Base-by-base conservation (phyloP, 2,888 invertebrate genomes). In the Brassicogethes aeneus region DNA sequence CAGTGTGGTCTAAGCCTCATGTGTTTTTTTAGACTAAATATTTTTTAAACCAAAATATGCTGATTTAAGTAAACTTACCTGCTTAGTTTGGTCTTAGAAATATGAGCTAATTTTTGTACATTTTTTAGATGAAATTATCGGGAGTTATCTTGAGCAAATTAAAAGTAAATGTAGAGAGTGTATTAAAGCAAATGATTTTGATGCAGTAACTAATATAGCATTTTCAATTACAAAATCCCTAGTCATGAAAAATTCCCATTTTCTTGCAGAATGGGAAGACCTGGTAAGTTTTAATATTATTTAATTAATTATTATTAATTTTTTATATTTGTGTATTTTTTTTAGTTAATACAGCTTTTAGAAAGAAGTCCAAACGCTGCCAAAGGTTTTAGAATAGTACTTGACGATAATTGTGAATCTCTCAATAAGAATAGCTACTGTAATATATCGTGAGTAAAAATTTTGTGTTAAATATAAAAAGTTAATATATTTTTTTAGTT, bases 171-270 rank as follows among this genome's bases (percentile, higher is more conserved):
- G n/a, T n/a, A n/a, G n/a, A n/a, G n/a, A n/a, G n/a, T n/a, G n/a
- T n/a, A n/a, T n/a, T n/a, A 10, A 23, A 23, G 10, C 23, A n/a
- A n/a, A n/a, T 23, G 23, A 23, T 23, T 23, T 23, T 5, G 10
- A 23, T 23, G 23, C 10, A 7, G 23, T 23, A 5, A 23, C 10
- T 23, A 10, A 23, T 7, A 23, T 32, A 32, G 10, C 73, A 34
- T 62, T 75, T 1, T 84, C 82, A 80, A 53, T 81, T 15, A 75
- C 76, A 1, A 85, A 85, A 65, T 78, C 80, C 5, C 62, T 84
- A 16, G 66, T 79, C n/a, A 70, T 79, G 37, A 70, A 75, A 46
- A 79, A 79, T 29, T 75, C 76, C 52, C 53, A 61, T 0, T 59
- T 69, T 36, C 70, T 74, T 3, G 69, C 70, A 35, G 62, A 68